These are phyloP conservation scores for Dichetophora obliterata DNA, from an alignment of 2,888 invertebrate genomes.

Conservation along the genomic window DNA sequence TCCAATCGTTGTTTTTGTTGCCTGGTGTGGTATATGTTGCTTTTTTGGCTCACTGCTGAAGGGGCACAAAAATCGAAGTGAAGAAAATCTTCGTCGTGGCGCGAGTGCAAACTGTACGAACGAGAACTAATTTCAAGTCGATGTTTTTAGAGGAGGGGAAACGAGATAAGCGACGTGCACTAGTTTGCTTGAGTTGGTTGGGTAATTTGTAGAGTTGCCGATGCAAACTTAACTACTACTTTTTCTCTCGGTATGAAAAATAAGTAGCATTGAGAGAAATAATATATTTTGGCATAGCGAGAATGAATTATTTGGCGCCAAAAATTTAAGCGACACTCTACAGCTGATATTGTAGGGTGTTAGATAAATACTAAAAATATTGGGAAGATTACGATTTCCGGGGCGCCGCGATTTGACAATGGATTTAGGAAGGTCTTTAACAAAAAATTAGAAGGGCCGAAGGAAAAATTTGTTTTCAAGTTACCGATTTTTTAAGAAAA, in stretches of 20 bases:
- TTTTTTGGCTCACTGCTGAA: conserved; percentile 24
- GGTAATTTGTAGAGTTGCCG: conserved; percentile 1
- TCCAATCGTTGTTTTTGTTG: conserved; percentile 10
- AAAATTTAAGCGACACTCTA: neutral
- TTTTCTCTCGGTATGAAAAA: neutral
- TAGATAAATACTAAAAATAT: too few species aligned
- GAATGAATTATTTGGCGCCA: neutral
- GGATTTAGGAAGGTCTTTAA: too few species aligned
- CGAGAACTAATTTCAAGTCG: neutral
- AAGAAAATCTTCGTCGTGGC: conserved; percentile 37
- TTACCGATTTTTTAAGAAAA: too few species aligned
- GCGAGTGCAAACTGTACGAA: conserved; percentile 47
- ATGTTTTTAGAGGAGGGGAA: neutral
- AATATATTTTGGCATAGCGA: neutral
- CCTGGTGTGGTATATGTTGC: neutral
- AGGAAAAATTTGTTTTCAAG: too few species aligned
- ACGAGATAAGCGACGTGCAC: neutral
- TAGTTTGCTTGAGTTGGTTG: neutral
- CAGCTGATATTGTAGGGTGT: too few species aligned
- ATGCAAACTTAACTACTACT: neutral
- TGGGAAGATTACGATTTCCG: too few species aligned
- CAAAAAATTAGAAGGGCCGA: too few species aligned
- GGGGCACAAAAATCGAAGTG: conserved; percentile 8
- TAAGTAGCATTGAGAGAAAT: neutral
- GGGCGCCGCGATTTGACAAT: too few species aligned